phyloP scores from a whole-genome alignment of 2,797 vertebrate species.

The Erithacus rubecula region DNA sequence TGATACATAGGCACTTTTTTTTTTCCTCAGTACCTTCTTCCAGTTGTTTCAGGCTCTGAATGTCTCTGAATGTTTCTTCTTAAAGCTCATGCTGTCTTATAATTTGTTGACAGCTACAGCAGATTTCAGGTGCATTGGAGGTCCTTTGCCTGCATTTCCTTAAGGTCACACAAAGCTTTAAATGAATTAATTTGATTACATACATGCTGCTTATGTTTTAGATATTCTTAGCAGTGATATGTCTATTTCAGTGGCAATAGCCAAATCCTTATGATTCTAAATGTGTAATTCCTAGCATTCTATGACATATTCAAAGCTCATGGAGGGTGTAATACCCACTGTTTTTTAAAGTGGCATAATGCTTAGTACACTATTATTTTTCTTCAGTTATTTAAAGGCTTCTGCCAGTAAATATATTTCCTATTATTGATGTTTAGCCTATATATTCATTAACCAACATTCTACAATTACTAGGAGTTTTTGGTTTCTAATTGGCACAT shows the following conservation, averaged over 20 bases:
- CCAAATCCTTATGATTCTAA: not conserved
- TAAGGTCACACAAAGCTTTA: not conserved
- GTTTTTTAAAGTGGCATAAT: not conserved
- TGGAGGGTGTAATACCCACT: not conserved
- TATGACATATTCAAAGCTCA: not conserved
- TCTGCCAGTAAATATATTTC: not conserved
- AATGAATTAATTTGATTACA: not conserved
- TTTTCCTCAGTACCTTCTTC: not conserved
- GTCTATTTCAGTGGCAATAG: not conserved
- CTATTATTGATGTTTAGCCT: not conserved
- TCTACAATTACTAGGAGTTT: not conserved
- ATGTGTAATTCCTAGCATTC: not conserved
- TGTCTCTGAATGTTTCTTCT: not conserved
- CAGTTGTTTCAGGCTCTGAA: not conserved
- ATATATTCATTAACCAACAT: not conserved
- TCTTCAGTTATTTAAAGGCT: not conserved
- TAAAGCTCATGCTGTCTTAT: not conserved
- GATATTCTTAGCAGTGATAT: not conserved
- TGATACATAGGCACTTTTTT: not conserved
- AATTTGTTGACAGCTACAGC: not conserved
- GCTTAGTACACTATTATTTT: not conserved
- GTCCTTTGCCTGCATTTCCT: conserved; percentile 20
- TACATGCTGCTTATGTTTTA: not conserved
- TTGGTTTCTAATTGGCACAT: not conserved
- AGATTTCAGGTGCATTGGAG: not conserved